phyloP scores from a whole-genome alignment of 2,888 invertebrate species.

The Pollenia amentaria region DNA sequence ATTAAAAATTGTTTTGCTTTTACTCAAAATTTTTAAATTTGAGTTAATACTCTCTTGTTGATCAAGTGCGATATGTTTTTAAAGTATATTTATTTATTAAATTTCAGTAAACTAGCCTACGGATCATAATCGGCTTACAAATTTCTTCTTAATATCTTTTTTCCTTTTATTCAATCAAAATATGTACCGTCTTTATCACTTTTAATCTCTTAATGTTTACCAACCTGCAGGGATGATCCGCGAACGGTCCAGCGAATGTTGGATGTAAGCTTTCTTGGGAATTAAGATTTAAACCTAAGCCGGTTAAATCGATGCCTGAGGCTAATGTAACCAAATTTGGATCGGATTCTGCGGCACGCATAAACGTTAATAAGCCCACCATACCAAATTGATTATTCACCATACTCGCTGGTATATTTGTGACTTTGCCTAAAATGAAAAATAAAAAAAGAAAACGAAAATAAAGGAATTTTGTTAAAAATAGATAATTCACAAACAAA shows the following conservation, averaged over 20 bases:
- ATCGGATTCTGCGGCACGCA: slow-evolving; percentile 98
- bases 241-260: slow-evolving; percentile 99
- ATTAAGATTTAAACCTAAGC: slow-evolving; percentile 98
- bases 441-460: background rate
- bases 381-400: slow-evolving; percentile 99
- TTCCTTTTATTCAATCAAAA: background rate
- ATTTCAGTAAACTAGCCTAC: too few relatives aligned
- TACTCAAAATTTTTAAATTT: too few relatives aligned
- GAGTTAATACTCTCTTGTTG: too few relatives aligned
- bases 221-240: slow-evolving; percentile 95
- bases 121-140: too few relatives aligned
- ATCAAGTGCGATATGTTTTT: too few relatives aligned
- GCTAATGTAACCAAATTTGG: slow-evolving; percentile 98
- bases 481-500: background rate
- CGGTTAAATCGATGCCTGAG: slow-evolving; percentile 98
- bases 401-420: slow-evolving; percentile 99
- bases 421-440: slow-evolving; percentile 92
- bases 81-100: too few relatives aligned
- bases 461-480: background rate
- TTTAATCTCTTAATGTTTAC: slow-evolving; percentile 39
- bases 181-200: background rate
- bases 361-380: slow-evolving; percentile 98
- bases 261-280: slow-evolving; percentile 99
- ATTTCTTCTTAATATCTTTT: too few relatives aligned
- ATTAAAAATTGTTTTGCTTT: too few relatives aligned